Conservation (phyloP, 2,797 vertebrate species). For the Austrolebias charrua region DNA sequence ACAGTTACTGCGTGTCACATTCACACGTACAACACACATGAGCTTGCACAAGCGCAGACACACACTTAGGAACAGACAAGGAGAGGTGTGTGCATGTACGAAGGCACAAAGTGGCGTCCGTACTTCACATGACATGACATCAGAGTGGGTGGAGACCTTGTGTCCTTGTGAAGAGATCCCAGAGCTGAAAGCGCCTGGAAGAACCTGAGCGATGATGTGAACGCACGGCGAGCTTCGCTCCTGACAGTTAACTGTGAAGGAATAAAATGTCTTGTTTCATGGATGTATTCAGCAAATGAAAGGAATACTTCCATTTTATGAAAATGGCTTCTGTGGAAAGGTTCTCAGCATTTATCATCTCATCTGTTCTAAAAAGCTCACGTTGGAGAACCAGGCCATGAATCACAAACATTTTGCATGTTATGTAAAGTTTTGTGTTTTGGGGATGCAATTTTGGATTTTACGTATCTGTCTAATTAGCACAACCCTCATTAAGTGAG, state of each 20-base stretch:
- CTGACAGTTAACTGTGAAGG: slow-evolving; percentile 41
- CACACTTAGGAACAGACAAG: neutral
- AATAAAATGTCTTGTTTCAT: slow-evolving; percentile 35
- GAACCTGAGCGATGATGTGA: slow-evolving; percentile 14
- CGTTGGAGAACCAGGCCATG: too few species aligned
- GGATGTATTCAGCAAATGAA: slow-evolving; percentile 12
- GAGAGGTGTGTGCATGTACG: slow-evolving; percentile 19
- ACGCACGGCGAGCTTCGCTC: slow-evolving; percentile 23
- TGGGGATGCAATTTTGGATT: too few species aligned
- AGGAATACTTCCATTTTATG: slow-evolving; percentile 3
- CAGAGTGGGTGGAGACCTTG: slow-evolving; percentile 66
- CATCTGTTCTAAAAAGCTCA: too few species aligned
- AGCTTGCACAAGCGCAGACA: neutral
- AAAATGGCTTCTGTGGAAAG: slow-evolving; percentile 2
- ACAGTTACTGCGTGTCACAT: slow-evolving; percentile 8
- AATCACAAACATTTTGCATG: too few species aligned
- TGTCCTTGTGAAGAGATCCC: slow-evolving; percentile 67
- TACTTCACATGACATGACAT: slow-evolving; percentile 71
- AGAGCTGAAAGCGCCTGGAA: slow-evolving; percentile 54
- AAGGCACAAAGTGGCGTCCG: slow-evolving; percentile 54
- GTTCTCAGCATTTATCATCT: too few species aligned
- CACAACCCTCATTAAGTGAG: too few species aligned
- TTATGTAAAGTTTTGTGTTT: too few species aligned
- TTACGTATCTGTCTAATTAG: too few species aligned
- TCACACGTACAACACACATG: slow-evolving; percentile 15